Evolutionary conservation across 2,113 vertebrate species (phyloP), one percentile per base, ranked within the genome.

Genomic region (Origma solitaria): DNA sequence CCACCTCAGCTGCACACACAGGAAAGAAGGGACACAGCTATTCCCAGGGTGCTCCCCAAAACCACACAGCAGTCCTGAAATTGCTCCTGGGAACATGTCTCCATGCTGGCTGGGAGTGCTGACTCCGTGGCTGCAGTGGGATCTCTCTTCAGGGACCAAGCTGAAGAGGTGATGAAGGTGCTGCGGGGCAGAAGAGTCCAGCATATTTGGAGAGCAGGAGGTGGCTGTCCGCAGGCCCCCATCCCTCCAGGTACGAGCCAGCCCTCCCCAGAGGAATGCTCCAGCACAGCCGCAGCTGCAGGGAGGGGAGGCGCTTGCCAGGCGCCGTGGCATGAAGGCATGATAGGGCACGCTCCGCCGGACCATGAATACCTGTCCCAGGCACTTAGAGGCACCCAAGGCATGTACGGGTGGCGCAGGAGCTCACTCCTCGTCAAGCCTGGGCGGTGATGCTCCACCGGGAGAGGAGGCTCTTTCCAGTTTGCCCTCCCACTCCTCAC

Each of bases 331-430:
- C 92, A 92, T 6, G 82, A 93, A 93, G 76, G 47, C 96, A 64
- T 90, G 96, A 97, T 21, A 51, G 92, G 88, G 88, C 94, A 95
- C 11, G 90, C 95, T 93, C 16, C 6, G 9, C 88, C 4, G 88
- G 96, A 95, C 95, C 92, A 7, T 86, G 86, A 95, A 97, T 97
- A 90, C 95, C 82, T 95, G 95, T 95, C 88, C 96, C 88, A 93
- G 94, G 75, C 38, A 1, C 90, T 78, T 54, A 83, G 88, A 94
- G 86, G 91, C 95, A 94, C 82, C 80, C 86, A 90, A 94, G 80
- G 92, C 38, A 24, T 86, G 88, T 81, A 73, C 5, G 35, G 61
- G 91, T 95, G 94, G 91, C 60, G 27, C 75, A 30, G 94, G 30
- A 97, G 82, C 92, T 73, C 95, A 82, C 86, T 37, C 54, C 91